Percentiles rank a stretch among this genome's conserved stretches.
Conservation (phyloP, 2,888 invertebrate genomes). For the Altica lythri region DNA sequence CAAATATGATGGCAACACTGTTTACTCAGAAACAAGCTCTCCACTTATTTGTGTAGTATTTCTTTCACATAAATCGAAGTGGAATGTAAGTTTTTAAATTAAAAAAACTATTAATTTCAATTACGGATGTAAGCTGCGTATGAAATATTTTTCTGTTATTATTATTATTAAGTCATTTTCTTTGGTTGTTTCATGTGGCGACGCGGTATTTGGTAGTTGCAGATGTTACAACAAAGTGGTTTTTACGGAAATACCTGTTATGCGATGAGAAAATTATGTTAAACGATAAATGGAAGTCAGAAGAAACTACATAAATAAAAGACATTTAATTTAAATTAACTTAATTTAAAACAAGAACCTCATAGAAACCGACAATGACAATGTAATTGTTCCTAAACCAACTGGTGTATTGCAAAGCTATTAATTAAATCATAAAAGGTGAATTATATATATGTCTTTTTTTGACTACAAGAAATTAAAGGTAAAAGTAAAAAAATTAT, state of each 20-base stretch:
- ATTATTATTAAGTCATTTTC: constrained; percentile 9
- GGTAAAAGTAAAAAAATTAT: too few relatives aligned
- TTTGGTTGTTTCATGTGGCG: constrained; percentile 5
- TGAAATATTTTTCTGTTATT: constrained; percentile 9
- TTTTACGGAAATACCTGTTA: constrained; percentile 6
- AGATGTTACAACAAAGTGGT: not conserved
- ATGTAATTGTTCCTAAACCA: too few relatives aligned
- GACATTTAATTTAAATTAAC: too few relatives aligned
- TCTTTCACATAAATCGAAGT: not conserved
- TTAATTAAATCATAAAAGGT: too few relatives aligned
- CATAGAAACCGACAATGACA: too few relatives aligned
- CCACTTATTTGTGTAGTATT: constrained; percentile 1
- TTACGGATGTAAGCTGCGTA: constrained; percentile 11
- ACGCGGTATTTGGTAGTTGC: constrained; percentile 4
- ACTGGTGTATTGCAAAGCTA: too few relatives aligned
- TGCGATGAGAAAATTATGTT: not conserved
- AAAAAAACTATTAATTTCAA: constrained; percentile 3
- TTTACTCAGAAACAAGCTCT: not conserved
- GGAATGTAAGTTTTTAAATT: not conserved
- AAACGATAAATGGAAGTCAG: too few relatives aligned
- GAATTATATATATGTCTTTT: too few relatives aligned
- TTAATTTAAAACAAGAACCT: too few relatives aligned
- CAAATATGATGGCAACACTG: not conserved
- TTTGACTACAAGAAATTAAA: too few relatives aligned
- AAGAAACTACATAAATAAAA: too few relatives aligned